Percentiles rank a stretch among this genome's conserved stretches.
Conservation (phyloP, 2,888 invertebrate genomes). For the Callyntrura guangdongensis region DNA sequence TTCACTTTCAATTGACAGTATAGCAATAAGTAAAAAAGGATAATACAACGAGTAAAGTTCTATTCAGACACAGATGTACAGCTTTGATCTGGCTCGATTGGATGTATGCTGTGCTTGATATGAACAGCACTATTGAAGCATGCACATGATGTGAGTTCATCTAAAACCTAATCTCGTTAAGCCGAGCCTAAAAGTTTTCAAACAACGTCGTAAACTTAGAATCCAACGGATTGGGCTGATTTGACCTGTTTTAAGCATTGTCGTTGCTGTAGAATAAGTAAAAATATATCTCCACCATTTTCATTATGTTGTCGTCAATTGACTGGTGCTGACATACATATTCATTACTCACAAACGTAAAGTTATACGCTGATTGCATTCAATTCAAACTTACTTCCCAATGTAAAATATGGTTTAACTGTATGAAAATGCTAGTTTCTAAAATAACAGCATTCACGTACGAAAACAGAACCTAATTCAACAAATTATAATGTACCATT, state of each 20-base stretch:
- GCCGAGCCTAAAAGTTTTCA: background rate
- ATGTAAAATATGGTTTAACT: background rate
- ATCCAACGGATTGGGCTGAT: conserved; percentile 35
- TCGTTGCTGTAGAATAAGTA: background rate
- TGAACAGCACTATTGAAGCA: background rate
- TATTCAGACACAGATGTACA: too few relatives aligned
- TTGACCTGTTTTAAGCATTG: conserved; percentile 40
- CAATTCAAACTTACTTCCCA: too few relatives aligned
- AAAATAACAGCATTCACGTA: too few relatives aligned
- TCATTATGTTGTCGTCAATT: conserved; percentile 26
- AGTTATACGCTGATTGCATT: too few relatives aligned
- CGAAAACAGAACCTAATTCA: too few relatives aligned
- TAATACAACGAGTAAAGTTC: too few relatives aligned
- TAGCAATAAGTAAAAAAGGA: background rate
- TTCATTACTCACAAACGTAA: too few relatives aligned
- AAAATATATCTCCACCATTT: conserved; percentile 3
- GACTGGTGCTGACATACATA: conserved; percentile 20
- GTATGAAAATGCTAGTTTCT: too few relatives aligned
- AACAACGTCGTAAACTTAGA: conserved; percentile 19
- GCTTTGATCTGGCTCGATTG: too few relatives aligned
- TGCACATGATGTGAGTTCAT: background rate
- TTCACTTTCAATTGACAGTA: conserved; percentile 5
- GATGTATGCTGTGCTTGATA: background rate
- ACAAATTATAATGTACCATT: too few relatives aligned
- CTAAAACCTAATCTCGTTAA: conserved; percentile 2